Conservation (phyloP, 2,888 invertebrate species). For the Anorthoa munda region DNA sequence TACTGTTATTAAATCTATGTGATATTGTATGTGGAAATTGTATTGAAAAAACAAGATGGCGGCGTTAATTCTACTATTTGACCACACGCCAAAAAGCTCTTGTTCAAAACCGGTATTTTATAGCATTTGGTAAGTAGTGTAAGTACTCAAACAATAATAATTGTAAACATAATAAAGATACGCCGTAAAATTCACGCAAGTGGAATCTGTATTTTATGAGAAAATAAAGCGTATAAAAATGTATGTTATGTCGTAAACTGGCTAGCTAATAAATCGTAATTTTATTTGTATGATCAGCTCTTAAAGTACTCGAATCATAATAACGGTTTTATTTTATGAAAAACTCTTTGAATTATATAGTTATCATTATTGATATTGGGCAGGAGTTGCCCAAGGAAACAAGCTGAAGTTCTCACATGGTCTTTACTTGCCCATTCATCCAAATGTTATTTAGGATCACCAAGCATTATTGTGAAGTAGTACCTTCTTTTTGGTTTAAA, state of each 20-base stretch:
- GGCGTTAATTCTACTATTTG: neutral
- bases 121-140: neutral
- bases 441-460: neutral
- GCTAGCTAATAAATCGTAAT: slow-evolving; percentile 28
- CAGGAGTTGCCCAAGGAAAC: neutral
- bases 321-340: slow-evolving; percentile 38
- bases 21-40: neutral
- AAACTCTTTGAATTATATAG: slow-evolving; percentile 5
- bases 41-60: neutral
- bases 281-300: slow-evolving; percentile 37
- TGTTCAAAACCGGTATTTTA: neutral
- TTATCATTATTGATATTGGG: neutral
- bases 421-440: neutral
- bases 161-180: slow-evolving; percentile 29
- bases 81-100: neutral
- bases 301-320: slow-evolving; percentile 28
- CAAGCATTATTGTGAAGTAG: neutral
- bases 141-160: slow-evolving; percentile 30
- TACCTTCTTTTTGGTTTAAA: neutral
- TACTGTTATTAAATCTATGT: neutral
- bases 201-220: slow-evolving; percentile 45
- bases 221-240: slow-evolving; percentile 36
- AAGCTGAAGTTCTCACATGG: neutral
- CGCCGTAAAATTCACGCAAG: slow-evolving; percentile 29
- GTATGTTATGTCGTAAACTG: slow-evolving; percentile 43